Evolutionary conservation across 2,888 invertebrate species (phyloP), one percentile per base, ranked within the genome.

Genomic region (Trissolcus japonicus): DNA sequence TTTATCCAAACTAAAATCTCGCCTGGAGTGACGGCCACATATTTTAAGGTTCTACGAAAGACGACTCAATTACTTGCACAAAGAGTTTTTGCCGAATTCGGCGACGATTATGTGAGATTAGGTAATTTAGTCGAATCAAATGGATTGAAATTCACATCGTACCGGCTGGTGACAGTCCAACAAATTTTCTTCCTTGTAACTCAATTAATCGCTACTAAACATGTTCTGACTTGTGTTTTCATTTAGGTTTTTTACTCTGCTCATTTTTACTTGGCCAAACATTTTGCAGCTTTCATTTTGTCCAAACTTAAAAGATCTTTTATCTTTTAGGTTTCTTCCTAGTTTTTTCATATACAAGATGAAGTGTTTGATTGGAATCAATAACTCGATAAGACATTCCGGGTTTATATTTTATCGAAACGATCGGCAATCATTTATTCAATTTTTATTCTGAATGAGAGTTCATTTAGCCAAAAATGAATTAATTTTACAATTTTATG

Each of bases 1-100:
- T 79, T 79, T 79, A 79, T 76, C 79, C 68, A 17, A 35, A 61
- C 69, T 46, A 59, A 79, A 79, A 79, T 79, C 79, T 79, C 69
- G 61, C 60, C 57, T 53, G 61, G 73, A 73, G 76, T 76, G 76
- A 75, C 73, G 76, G 59, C 79, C 69, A 76, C 75, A 72, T 72
- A 76, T 79, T 79, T 73, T 65, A 76, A 66, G 76, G 56, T 79
- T 79, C 76, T 75, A 76, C 79, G 79, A 79, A 75, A 79, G 79
- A 76, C 79, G 68, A 73, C 76, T 79, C 79, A 79, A 73, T 76
- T 76, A 69, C 69, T 53, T 67, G 78, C 76, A 73, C 72, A 72
- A 76, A 74, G 61, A 50, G 57, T 57, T 46, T 56, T 51, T 56
- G 57, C 60, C 54, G 62, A 63, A 57, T 43, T 50, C 54, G n/a